Evolutionary conservation across 2,113 vertebrate species (phyloP).

Genomic region (Periophthalmodon schlosseri): DNA sequence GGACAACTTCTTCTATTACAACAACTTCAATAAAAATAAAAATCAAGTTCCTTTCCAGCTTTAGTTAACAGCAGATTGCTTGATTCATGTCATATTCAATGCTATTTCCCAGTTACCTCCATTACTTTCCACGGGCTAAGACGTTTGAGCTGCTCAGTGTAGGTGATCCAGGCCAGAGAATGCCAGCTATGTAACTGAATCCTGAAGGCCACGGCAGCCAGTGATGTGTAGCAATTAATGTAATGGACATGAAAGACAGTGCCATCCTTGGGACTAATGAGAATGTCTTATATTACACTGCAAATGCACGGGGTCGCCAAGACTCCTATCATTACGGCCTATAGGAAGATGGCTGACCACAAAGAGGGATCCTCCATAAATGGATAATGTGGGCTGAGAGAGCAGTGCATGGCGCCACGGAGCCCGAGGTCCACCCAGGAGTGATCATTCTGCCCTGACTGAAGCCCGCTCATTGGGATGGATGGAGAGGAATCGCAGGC

Average conservation of each 20-base stretch:
- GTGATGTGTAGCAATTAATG: constrained; percentile 77
- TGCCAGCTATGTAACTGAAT: constrained; percentile 62
- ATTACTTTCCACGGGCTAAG: constrained; percentile 34
- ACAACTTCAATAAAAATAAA: background rate
- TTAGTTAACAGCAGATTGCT: constrained; percentile 34
- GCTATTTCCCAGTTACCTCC: constrained; percentile 52
- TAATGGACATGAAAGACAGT: constrained; percentile 73
- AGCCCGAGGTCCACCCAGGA: constrained; percentile 60
- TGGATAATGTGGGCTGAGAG: constrained; percentile 65
- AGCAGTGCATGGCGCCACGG: constrained; percentile 66
- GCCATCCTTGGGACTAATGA: constrained; percentile 65
- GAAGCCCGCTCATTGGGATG: constrained; percentile 58
- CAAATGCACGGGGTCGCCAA: constrained; percentile 69
- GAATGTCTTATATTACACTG: constrained; percentile 70
- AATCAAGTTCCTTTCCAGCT: background rate
- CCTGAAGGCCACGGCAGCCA: constrained; percentile 58
- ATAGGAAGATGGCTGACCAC: constrained; percentile 63
- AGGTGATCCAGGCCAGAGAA: constrained; percentile 46
- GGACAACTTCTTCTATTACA: too few species aligned
- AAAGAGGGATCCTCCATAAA: constrained; percentile 69
- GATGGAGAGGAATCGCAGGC: constrained; percentile 49
- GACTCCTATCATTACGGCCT: constrained; percentile 67
- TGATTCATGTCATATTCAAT: constrained; percentile 37
- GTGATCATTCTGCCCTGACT: constrained; percentile 69
- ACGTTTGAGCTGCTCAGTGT: constrained; percentile 32